Base-by-base conservation (phyloP, 2,797 vertebrate genomes). In the Eidolon dupreanum region DNA sequence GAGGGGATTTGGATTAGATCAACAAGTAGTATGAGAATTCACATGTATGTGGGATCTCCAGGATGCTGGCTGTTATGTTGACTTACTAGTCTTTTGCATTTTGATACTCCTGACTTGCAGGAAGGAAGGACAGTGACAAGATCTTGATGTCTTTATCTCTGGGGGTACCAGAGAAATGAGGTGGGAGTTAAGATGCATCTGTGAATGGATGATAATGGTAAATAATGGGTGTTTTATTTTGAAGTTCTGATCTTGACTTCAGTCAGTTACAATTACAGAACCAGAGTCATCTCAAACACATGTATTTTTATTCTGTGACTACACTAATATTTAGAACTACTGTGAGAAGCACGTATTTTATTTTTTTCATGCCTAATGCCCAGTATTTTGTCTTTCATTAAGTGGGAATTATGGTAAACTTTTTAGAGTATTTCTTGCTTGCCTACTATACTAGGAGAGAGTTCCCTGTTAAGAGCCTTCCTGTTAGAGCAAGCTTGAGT, bases 11-110 rank as follows among this genome's bases (percentile, higher is more conserved):
- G n/a, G 41, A 74, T 66, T 6, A 59, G 70, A 87, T 96, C 97
- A 96, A 97, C 97, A 97, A 95, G 97, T 97, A 87, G 93, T 74
- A 19, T 24, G 75, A 66, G 85, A 88, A 22, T 22, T 85, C 95
- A 92, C 38, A 51, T 78, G 90, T 49, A 0, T 46, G 41, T 43
- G 46, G 57, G 68, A 46, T 81, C 88, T 73, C 16, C 51, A 31
- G 77, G 66, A 77, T 68, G 24, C 49, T 59, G 74, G 63, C 66
- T 63, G 70, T 66, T 57, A 4, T 5, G 33, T 57, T 85, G 20
- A 51, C 28, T 85, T 75, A 17, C 6, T 16, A 57, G 38, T 77
- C 24, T 89, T 49, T 49, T 61, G 81, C 68, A 31, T 84, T 82
- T 81, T 84, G 88, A 81, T 71, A 20, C 57, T 77, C 31, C 7